Conservation (phyloP, 2,113 vertebrate genomes). For the Bettongia penicillata region DNA sequence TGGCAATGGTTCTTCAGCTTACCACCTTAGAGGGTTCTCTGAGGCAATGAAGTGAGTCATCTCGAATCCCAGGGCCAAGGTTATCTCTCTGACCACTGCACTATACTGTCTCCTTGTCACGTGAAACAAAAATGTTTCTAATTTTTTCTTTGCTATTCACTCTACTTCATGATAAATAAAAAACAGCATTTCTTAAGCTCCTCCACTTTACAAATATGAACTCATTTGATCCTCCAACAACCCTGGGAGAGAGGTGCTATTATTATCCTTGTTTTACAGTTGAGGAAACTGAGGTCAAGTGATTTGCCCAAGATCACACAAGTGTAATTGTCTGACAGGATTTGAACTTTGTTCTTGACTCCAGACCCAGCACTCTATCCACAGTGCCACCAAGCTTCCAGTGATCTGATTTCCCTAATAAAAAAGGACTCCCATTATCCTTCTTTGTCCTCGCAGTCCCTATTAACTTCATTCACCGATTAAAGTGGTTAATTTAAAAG, state of each 20-base stretch:
- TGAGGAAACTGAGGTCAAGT: background rate
- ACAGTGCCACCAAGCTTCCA: too few relatives aligned
- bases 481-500: background rate
- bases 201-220: background rate
- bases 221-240: background rate
- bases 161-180: background rate
- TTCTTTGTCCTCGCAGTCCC: constrained; percentile 37
- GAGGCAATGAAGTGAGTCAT: background rate
- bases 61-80: background rate
- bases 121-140: background rate
- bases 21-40: background rate
- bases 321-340: background rate
- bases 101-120: background rate
- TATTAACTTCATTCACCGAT: background rate
- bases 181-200: background rate
- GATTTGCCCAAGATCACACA: background rate
- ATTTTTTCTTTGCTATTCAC: background rate
- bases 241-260: background rate
- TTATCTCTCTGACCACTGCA: background rate
- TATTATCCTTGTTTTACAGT: background rate
- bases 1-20: background rate
- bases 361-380: background rate
- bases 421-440: background rate
- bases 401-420: too few relatives aligned
- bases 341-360: background rate